Conservation (phyloP, 2,113 vertebrate species). For the Coryphaenoides rupestris region DNA sequence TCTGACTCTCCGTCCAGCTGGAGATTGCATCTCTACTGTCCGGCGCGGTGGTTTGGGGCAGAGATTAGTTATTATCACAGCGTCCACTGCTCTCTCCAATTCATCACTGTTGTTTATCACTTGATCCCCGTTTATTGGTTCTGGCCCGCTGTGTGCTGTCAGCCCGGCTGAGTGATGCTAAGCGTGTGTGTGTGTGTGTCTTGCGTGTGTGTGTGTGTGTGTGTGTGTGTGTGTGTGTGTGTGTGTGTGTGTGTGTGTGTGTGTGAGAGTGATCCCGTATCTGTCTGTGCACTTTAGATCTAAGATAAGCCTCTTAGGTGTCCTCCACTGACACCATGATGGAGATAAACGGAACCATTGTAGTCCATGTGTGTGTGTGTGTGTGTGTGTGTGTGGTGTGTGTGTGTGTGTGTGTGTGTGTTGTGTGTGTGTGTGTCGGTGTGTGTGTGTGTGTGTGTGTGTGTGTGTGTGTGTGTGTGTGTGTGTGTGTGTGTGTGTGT, state of each 20-base stretch:
- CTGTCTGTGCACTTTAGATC: slow-evolving; percentile 27
- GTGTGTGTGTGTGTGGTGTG: neutral
- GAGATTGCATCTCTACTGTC: no score
- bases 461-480: neutral
- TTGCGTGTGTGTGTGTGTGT: neutral
- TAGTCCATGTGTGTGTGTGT: slow-evolving; percentile 8
- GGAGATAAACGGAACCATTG: slow-evolving; percentile 42
- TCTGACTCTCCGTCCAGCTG: no score
- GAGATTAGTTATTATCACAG: no score
- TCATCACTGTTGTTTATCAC: no score
- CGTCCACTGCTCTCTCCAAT: no score
- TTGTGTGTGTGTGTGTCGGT: slow-evolving; percentile 3
- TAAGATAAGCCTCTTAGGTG: slow-evolving; percentile 59
- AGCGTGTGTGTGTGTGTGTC: slow-evolving; percentile 12
- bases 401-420: neutral
- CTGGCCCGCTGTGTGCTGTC: no score
- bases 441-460: slow-evolving; percentile 8
- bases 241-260: slow-evolving; percentile 2
- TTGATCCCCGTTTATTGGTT: no score
- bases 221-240: slow-evolving; percentile 12
- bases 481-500: neutral
- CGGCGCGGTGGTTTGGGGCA: no score
- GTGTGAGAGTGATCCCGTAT: neutral
- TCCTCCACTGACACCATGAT: slow-evolving; percentile 44
- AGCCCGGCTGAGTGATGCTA: neutral